Evolutionary conservation across 2,113 vertebrate species (phyloP).

Genomic region (Cavia porcellus): DNA sequence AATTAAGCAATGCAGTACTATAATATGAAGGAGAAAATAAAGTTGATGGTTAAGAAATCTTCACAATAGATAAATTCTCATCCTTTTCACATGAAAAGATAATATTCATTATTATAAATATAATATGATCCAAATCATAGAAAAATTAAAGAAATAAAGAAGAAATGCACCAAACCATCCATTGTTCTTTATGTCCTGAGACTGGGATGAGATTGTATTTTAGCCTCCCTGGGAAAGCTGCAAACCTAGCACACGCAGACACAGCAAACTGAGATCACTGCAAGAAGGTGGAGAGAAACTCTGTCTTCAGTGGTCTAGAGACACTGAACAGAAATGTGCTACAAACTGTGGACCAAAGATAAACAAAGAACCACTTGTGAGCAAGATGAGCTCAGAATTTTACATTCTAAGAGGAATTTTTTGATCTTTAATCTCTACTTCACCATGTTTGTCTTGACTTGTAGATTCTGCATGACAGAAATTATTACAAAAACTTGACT

Average conservation of each 20-base stretch:
- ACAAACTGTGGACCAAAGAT: not conserved
- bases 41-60: not conserved
- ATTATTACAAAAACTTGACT: not conserved
- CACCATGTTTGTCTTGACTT: not conserved
- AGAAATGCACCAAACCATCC: not conserved
- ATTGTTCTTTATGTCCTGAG: not conserved
- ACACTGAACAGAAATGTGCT: not conserved
- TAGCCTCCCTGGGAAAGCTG: not conserved
- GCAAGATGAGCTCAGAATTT: not conserved
- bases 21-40: not conserved
- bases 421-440: not conserved
- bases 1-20: not conserved
- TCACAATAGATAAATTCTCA: conserved; percentile 1
- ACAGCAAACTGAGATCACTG: not conserved
- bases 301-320: not conserved
- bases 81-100: conserved; percentile 40
- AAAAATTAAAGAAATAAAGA: not conserved
- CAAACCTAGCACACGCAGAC: not conserved
- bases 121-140: conserved; percentile 16
- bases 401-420: not conserved
- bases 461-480: not conserved
- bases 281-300: not conserved
- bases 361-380: not conserved
- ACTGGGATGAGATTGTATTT: not conserved
- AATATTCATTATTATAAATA: conserved; percentile 32